These are phyloP conservation scores for Dreissena polymorpha DNA, from an alignment of 1,140 invertebrate species.

Conservation along the genomic window DNA sequence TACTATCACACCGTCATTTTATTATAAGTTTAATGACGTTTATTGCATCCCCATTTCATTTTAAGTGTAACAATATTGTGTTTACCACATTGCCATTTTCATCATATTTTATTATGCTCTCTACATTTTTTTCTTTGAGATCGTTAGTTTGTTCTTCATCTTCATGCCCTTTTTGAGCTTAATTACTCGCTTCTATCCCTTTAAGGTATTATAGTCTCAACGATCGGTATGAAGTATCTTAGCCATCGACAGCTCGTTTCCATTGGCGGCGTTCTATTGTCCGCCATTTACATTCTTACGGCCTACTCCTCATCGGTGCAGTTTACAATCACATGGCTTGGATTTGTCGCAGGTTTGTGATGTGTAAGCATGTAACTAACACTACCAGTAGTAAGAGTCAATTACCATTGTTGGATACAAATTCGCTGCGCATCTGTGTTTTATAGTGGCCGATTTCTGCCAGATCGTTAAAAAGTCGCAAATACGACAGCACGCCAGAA, in stretches of 20 bases:
- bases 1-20: no score
- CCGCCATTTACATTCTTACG: not conserved
- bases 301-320: not conserved
- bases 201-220: slow-evolving; percentile 7
- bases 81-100: not conserved
- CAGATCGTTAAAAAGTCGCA: not conserved
- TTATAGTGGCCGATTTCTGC: not conserved
- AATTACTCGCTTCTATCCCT: not conserved
- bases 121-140: not conserved
- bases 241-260: slow-evolving; percentile 2
- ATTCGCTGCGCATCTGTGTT: not conserved
- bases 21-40: not conserved
- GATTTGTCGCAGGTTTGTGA: not conserved
- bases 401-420: not conserved
- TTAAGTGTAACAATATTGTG: not conserved
- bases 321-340: not conserved
- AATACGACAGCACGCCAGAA: no score
- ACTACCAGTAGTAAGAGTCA: not conserved
- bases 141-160: not conserved
- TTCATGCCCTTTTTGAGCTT: not conserved
- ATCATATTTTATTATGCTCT: not conserved
- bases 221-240: not conserved
- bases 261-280: not conserved
- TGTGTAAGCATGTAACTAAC: not conserved
- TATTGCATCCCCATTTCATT: not conserved